A percentile compares a stretch with the other conserved stretches of the same genome.
Conservation (phyloP, 1,140 invertebrate species). For the Conus betulinus region DNA sequence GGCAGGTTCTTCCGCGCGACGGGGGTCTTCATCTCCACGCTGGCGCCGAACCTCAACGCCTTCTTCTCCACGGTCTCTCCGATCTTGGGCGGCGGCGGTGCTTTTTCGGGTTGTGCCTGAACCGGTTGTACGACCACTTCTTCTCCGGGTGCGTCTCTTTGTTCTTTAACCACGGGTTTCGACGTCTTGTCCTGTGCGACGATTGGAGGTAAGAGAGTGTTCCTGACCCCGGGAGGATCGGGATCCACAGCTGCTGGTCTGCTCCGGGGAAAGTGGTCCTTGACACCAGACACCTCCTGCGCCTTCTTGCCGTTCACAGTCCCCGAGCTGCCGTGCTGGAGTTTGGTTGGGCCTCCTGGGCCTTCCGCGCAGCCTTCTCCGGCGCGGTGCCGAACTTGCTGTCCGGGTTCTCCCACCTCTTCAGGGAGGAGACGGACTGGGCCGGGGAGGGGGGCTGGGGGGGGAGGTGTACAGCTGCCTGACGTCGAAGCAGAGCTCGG, state of each 20-base stretch:
- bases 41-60: conserved; percentile 10
- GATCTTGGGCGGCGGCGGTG: neutral
- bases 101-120: neutral
- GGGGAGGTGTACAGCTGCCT: conserved; percentile 4
- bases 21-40: conserved; percentile 10
- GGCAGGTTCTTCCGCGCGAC: neutral
- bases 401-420: neutral
- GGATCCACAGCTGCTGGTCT: too few relatives aligned
- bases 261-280: too few relatives aligned
- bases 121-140: too few relatives aligned
- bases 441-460: neutral
- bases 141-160: neutral
- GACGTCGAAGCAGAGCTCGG: neutral
- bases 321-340: neutral
- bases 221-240: too few relatives aligned
- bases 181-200: too few relatives aligned
- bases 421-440: neutral
- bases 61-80: neutral
- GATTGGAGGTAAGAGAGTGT: too few relatives aligned
- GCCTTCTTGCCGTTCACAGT: too few relatives aligned
- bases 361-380: neutral
- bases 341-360: neutral
- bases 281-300: too few relatives aligned
- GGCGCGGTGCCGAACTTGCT: conserved; percentile 14
- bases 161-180: neutral